These are phyloP conservation scores for Drosophila merina DNA, from an alignment of 2,888 invertebrate genomes.

Conservation along the genomic window DNA sequence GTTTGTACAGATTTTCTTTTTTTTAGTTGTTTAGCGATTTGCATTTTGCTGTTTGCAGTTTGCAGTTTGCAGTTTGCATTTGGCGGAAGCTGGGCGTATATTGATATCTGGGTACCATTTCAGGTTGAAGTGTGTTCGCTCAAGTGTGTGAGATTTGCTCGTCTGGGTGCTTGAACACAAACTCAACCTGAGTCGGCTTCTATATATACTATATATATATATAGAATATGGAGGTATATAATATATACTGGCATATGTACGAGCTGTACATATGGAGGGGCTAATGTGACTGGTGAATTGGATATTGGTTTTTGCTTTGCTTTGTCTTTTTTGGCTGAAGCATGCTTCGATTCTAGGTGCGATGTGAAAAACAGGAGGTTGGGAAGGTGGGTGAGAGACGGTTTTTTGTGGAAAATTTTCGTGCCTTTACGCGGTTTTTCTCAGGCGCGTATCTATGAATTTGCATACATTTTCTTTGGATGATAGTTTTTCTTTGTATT, in stretches of 20 bases:
- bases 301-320: conserved; percentile 38
- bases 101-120: conserved; percentile 83
- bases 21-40: conserved; percentile 29
- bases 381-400: conserved; percentile 7
- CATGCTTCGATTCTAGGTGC: conserved; percentile 70
- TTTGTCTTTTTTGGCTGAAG: conserved; percentile 53
- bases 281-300: conserved; percentile 50
- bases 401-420: conserved; percentile 55
- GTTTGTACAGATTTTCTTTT: conserved; percentile 45
- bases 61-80: conserved; percentile 45
- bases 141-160: conserved; percentile 44
- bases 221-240: conserved; percentile 18
- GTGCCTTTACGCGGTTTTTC: conserved; percentile 53
- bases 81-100: conserved; percentile 83
- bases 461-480: conserved; percentile 83
- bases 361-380: conserved; percentile 35
- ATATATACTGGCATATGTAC: conserved; percentile 50
- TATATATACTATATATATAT: conserved; percentile 36
- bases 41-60: conserved; percentile 28
- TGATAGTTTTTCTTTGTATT: conserved; percentile 81
- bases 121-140: conserved; percentile 76
- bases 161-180: conserved; percentile 61
- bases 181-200: conserved; percentile 74
- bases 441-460: conserved; percentile 80
- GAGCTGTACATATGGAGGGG: conserved; percentile 53